Evolutionary conservation across 2,888 invertebrate genomes (phyloP).

Genomic region (Platycheirus rosarum): DNA sequence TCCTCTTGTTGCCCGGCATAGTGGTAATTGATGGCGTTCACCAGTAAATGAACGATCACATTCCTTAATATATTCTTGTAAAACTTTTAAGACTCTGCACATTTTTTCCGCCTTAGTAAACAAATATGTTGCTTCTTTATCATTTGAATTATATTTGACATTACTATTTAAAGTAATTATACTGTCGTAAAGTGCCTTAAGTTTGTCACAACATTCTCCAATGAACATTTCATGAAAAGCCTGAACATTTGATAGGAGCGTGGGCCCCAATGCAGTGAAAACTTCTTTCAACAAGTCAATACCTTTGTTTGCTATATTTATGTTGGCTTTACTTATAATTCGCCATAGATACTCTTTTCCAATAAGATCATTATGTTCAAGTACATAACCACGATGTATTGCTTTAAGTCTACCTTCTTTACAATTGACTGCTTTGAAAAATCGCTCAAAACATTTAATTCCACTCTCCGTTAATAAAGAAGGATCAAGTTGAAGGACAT

Average conservation of each 20-base stretch:
- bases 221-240: constrained; percentile 96
- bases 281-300: constrained; percentile 96
- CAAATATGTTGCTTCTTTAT: constrained; percentile 41
- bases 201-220: constrained; percentile 94
- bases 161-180: constrained; percentile 79
- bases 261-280: constrained; percentile 95
- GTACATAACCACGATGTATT: constrained; percentile 92
- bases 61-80: constrained; percentile 97
- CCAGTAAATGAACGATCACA: constrained; percentile 95
- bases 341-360: constrained; percentile 98
- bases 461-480: constrained; percentile 96
- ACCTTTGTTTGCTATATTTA: constrained; percentile 96
- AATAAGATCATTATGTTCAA: constrained; percentile 97
- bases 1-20: constrained; percentile 93
- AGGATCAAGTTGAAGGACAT: constrained; percentile 95
- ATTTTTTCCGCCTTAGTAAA: constrained; percentile 89
- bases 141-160: constrained; percentile 34
- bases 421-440: constrained; percentile 91
- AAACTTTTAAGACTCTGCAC: constrained; percentile 95
- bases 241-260: constrained; percentile 89
- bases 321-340: constrained; percentile 94
- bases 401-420: constrained; percentile 96
- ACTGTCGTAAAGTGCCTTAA: constrained; percentile 89
- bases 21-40: constrained; percentile 94
- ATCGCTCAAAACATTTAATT: constrained; percentile 92